phyloP scores from a whole-genome alignment of 2,888 invertebrate species.

The Bursaphelenchus okinawaensis region DNA sequence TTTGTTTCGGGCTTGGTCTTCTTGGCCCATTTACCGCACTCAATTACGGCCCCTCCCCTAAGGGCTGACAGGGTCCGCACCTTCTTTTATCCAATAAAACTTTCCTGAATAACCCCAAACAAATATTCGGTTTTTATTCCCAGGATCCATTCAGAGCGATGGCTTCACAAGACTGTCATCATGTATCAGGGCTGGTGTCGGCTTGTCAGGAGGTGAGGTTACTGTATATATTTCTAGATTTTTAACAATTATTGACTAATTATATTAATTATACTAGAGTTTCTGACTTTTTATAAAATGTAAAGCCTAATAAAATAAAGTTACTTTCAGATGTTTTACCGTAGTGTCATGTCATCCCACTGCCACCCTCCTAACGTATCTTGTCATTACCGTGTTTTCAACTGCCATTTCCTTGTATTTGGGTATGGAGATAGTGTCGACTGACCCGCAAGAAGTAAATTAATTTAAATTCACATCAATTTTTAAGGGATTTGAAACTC shows the following conservation, averaged over 20 bases:
- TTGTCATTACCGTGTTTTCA: background rate
- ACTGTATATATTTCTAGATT: no score
- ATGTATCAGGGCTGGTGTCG: background rate
- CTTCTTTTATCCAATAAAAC: background rate
- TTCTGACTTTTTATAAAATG: no score
- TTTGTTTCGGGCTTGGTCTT: background rate
- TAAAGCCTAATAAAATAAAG: no score
- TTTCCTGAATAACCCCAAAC: background rate
- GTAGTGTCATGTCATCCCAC: background rate
- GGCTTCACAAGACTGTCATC: background rate
- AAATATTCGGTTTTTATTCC: background rate
- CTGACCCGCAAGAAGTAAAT: slow-evolving; percentile 7
- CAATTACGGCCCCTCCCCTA: background rate
- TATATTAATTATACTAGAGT: no score
- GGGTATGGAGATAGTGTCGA: slow-evolving; percentile 3
- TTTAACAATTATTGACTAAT: no score
- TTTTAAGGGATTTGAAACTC: slow-evolving; percentile 32
- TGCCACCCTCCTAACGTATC: background rate
- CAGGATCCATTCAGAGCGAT: background rate
- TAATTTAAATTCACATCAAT: background rate
- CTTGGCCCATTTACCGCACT: background rate
- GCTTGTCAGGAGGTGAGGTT: background rate
- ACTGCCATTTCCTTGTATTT: slow-evolving; percentile 2
- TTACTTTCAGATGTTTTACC: background rate
- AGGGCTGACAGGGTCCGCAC: background rate